Evolutionary conservation across 1,140 invertebrate genomes (phyloP).

Genomic region (Hermatobates lingyangjiaoensis): DNA sequence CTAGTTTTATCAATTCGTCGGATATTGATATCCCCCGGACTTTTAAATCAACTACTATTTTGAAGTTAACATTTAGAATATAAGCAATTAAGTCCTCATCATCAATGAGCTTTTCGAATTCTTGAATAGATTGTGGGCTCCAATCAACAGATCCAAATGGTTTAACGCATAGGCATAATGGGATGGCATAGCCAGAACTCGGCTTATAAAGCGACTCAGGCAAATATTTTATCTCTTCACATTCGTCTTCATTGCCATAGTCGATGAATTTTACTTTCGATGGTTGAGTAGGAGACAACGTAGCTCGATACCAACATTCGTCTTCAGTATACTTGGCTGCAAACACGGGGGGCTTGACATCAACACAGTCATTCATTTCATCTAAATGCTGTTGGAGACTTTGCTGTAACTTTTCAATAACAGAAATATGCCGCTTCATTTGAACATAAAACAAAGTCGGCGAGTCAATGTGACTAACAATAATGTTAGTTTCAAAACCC

Average conservation of each 20-base stretch:
- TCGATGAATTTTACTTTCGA: constrained; percentile 58
- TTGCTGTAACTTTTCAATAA: constrained; percentile 24
- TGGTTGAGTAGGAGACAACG: background rate
- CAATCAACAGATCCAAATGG: constrained; percentile 39
- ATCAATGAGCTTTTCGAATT: constrained; percentile 33
- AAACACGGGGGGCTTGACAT: constrained; percentile 31
- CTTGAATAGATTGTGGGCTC: constrained; percentile 35
- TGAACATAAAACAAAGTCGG: constrained; percentile 25
- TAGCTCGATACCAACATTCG: constrained; percentile 48
- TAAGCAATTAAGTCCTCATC: constrained; percentile 23
- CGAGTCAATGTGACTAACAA: constrained; percentile 21
- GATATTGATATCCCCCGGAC: constrained; percentile 8
- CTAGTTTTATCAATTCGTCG: constrained; percentile 10
- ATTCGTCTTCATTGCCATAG: constrained; percentile 56
- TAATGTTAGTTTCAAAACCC: constrained; percentile 18
- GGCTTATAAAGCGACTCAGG: constrained; percentile 23
- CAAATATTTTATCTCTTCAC: constrained; percentile 36
- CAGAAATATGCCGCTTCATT: constrained; percentile 11
- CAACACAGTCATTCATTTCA: constrained; percentile 20
- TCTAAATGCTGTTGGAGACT: constrained; percentile 38
- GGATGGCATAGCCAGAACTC: constrained; percentile 33
- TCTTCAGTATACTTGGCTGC: constrained; percentile 52
- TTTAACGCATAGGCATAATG: constrained; percentile 41
- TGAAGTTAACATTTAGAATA: constrained; percentile 18
- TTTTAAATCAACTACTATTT: constrained; percentile 12